Base-by-base conservation (phyloP, 92 coral and sea anemone species). In the Desmophyllum pertusum region DNA sequence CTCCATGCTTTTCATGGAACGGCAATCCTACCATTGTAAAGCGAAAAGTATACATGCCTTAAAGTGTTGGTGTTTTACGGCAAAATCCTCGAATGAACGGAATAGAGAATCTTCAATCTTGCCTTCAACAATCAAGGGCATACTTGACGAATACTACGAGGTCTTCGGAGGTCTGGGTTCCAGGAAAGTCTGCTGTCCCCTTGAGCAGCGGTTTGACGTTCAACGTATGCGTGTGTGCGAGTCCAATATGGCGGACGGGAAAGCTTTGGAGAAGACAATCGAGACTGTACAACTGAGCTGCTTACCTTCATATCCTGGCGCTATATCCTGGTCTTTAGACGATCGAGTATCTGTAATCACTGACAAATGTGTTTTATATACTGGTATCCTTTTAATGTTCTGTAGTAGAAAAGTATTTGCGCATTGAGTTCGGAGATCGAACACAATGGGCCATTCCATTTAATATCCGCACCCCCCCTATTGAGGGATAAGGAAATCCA, bases 271-370 rank as follows among this genome's bases (percentile, higher is more conserved):
- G 14, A 91, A 90, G 52, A 25, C 78, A 27, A 80, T 88, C 15
- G 88, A 93, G n/a, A 80, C 86, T 23, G 48, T 88, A 36, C 77
- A 73, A 78, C 68, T 95, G 10, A 83, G 89, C 46, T 63, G 81
- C 57, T 53, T 63, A 38, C 91, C 93, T 21, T 88, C 94, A 39
- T 62, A 71, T 64, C 91, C 88, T n/a, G 86, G 89, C n/a, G 93
- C 94, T 17, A 42, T 95, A 25, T 81, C 94, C 19, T 95, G 98
- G 98, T 95, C 98, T 3, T 72, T 63, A 14, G 98, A 95, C 84
- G 97, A 94, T 70, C 87, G 95, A 53, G 81, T 95, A 70, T 92
- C 98, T 66, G 94, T 95, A 25, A 88, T 88, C 4, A 91, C 94
- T 46, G 95, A 90, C 37, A 91, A 89, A 68, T 85, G 91, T 82